Evolutionary conservation across 1,140 invertebrate genomes (phyloP), one percentile per base, ranked within the genome.

Genomic region (Dysdera silvatica): DNA sequence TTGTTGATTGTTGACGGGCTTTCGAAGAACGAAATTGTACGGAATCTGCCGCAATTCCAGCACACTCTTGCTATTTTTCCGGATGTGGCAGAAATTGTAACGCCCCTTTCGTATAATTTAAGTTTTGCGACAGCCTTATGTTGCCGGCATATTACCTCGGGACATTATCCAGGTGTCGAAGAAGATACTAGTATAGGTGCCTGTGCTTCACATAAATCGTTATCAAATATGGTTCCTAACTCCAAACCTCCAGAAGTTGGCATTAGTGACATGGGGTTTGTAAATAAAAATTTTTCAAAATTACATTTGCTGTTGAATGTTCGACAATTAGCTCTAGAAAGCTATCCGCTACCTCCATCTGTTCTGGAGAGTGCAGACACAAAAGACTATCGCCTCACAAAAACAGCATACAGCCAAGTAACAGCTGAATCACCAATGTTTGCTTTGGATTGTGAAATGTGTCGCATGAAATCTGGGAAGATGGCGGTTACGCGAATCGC

Each of bases 401-500:
- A 89, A 76, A 82, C 87, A 61, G 71, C 75, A 48, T 97, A 96
- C 77, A 70, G 76, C 16, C 81, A 85, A 63, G 89, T 92, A 0
- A 87, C 82, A 32, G 74, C 82, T 3, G 79, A 76, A 23, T 95
- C 91, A 48, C 91, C 91, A 28, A 84, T 98, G 83, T 94, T 85
- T 80, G 88, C 85, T 54, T 67, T 97, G 2, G 94, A 98, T 81
- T 96, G 93, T 82, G 94, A 98, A 82, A 97, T 97, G 93, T 95
- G 91, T 79, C 75, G 80, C 48, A 95, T 91, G 20, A 80, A 77
- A 28, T 78, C 73, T 3, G 83, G 83, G 3, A 71, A 78, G 28
- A 81, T 83, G 32, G 92, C 94, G 76, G 74, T 97, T 35, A 91
- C 92, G 0, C 81, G 91, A 70, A 82, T 96, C 47, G 91, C 89